A percentile compares a stretch with the other conserved stretches of the same genome.
Conservation (phyloP, 2,888 invertebrate genomes). For the Megamerina dolium region DNA sequence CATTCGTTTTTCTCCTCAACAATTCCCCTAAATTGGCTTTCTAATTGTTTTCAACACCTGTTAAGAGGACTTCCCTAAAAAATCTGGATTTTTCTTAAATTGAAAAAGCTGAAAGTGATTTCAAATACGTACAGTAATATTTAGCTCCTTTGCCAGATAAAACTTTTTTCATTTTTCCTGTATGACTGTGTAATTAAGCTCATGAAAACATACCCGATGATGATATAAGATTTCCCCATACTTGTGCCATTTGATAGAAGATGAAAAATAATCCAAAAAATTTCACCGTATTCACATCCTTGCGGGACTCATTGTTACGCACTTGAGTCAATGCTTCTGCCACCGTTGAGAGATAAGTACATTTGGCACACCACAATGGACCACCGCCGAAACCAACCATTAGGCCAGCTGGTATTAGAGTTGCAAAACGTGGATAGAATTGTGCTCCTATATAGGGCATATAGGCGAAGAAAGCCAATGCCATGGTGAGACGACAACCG, state of each 20-base stretch:
- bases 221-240: slow-evolving; percentile 89
- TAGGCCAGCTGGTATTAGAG: slow-evolving; percentile 65
- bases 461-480: slow-evolving; percentile 79
- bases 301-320: slow-evolving; percentile 55
- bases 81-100: too few relatives aligned
- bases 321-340: slow-evolving; percentile 70
- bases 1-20: too few relatives aligned
- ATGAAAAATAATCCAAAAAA: slow-evolving; percentile 96
- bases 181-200: background rate
- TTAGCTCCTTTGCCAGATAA: too few relatives aligned
- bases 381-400: slow-evolving; percentile 68
- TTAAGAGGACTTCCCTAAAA: too few relatives aligned
- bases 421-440: slow-evolving; percentile 79
- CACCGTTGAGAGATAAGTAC: slow-evolving; percentile 83
- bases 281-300: slow-evolving; percentile 76
- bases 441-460: slow-evolving; percentile 88
- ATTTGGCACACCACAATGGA: slow-evolving; percentile 93
- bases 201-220: slow-evolving; percentile 71
- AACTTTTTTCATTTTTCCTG: background rate
- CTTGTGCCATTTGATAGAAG: slow-evolving; percentile 93
- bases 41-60: too few relatives aligned
- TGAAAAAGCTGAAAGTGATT: background rate
- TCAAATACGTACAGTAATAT: too few relatives aligned
- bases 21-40: too few relatives aligned
- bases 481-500: slow-evolving; percentile 86